Percentiles rank a stretch among this genome's conserved stretches.
Conservation (phyloP, 2,113 vertebrate genomes). For the Oxyura jamaicensis region DNA sequence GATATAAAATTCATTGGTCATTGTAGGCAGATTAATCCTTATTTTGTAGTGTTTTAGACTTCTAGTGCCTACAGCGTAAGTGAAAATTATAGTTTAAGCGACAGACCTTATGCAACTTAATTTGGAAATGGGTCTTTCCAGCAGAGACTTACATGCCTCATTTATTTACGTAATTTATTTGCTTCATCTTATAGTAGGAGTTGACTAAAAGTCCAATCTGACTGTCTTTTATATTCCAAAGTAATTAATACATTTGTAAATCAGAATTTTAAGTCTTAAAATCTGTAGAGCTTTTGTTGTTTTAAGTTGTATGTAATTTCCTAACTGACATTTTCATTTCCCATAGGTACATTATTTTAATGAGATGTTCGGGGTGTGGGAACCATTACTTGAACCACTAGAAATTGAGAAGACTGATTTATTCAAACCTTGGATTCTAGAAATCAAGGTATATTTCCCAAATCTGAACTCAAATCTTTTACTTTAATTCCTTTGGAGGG, state of each 20-base stretch:
- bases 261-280: background rate
- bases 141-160: background rate
- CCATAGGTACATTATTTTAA: conserved; percentile 94
- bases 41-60: background rate
- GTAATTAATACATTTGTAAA: background rate
- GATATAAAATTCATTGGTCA: background rate
- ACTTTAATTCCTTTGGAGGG: background rate
- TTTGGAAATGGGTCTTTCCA: background rate
- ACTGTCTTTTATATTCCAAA: background rate
- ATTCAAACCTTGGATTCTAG: conserved; percentile 91
- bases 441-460: conserved; percentile 82
- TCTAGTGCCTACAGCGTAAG: background rate
- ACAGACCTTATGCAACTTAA: background rate
- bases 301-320: background rate
- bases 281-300: background rate
- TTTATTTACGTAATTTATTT: background rate
- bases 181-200: background rate
- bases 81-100: background rate
- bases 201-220: background rate
- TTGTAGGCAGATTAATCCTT: background rate
- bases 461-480: background rate
- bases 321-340: conserved; percentile 4
- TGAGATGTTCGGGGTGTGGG: conserved; percentile 96
- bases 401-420: conserved; percentile 89
- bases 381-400: conserved; percentile 94